A percentile compares a stretch with the other conserved stretches of the same genome.
Conservation (phyloP, 2,113 vertebrate genomes). For the Rhipidura dahli region DNA sequence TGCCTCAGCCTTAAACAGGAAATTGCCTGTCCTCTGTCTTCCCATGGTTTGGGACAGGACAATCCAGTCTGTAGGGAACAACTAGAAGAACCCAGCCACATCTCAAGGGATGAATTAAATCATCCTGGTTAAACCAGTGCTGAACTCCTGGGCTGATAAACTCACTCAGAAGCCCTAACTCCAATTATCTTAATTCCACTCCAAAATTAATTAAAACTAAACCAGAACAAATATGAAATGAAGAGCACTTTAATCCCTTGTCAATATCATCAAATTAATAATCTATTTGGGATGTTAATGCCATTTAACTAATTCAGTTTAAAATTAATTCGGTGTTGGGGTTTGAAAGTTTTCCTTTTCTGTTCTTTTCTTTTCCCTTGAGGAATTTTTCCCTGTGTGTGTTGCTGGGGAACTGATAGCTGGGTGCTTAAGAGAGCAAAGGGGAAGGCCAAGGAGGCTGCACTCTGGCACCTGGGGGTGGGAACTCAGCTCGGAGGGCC, state of each 20-base stretch:
- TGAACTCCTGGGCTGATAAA: not conserved
- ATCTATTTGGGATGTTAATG: not conserved
- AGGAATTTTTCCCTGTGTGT: no score
- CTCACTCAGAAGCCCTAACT: not conserved
- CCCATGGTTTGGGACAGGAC: not conserved
- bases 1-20: not conserved
- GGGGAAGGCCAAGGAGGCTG: no score
- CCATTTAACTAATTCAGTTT: not conserved
- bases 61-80: not conserved
- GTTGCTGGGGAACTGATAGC: no score
- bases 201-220: not conserved
- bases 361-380: no score
- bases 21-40: not conserved
- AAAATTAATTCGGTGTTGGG: conserved; percentile 6
- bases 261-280: not conserved
- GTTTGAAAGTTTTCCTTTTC: no score
- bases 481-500: no score
- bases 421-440: no score
- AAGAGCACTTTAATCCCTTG: not conserved
- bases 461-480: no score
- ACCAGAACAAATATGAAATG: not conserved
- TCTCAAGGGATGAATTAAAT: not conserved
- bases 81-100: not conserved
- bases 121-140: not conserved
- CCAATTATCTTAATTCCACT: not conserved